Conservation (phyloP, 2,113 vertebrate species). For the Panurus biarmicus region DNA sequence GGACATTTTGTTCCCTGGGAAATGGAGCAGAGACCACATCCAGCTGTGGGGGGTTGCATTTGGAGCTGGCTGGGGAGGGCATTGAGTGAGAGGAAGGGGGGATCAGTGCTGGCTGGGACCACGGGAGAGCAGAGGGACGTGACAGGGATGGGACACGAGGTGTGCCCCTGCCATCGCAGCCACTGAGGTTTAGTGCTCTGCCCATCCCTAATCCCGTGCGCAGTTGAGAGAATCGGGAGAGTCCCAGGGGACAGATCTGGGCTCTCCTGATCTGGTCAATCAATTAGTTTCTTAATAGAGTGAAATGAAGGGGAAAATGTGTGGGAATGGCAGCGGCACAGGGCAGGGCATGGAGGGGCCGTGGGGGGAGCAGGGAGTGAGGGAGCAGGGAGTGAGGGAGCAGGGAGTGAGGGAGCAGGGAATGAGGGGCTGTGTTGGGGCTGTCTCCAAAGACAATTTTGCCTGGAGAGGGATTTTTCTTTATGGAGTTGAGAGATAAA, state of each 20-base stretch:
- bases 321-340: not conserved
- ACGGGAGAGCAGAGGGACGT: fast-evolving
- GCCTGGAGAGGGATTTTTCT: not conserved
- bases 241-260: not conserved
- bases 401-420: not conserved
- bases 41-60: not conserved
- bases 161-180: not conserved
- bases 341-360: not conserved
- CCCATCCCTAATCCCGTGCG: not conserved
- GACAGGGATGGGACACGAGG: not conserved
- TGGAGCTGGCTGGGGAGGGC: not conserved
- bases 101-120: not conserved
- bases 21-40: not conserved
- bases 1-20: not conserved
- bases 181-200: not conserved
- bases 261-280: constrained; percentile 3
- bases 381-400: not conserved
- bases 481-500: not conserved
- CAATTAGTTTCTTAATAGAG: constrained; percentile 38
- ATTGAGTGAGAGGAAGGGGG: not conserved
- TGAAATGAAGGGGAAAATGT: constrained; percentile 43
- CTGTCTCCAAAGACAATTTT: not conserved
- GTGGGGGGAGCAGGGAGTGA: not conserved
- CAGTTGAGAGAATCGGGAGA: not conserved
- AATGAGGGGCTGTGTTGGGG: not conserved